Percentiles rank a stretch among this genome's conserved stretches.
phyloP scores from a whole-genome alignment of 2,888 invertebrate species.

The Synergus itoensis region DNA sequence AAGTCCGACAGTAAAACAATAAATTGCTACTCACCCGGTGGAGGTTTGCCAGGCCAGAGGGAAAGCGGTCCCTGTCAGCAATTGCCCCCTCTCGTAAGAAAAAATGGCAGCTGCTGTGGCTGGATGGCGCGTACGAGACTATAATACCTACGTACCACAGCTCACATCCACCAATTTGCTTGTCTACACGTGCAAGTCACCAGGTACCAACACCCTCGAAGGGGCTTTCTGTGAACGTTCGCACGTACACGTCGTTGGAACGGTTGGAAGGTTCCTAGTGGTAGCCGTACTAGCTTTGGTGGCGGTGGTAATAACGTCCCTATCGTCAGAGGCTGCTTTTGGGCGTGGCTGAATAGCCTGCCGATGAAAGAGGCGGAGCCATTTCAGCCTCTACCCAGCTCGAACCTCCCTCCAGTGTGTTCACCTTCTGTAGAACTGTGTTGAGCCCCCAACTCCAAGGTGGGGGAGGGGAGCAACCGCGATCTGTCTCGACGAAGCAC shows the following conservation, averaged over 20 bases:
- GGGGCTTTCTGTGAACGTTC: conserved; percentile 46
- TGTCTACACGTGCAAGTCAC: conserved; percentile 71
- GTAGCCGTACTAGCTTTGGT: conserved; percentile 43
- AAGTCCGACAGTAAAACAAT: conserved; percentile 73
- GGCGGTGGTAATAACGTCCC: conserved; percentile 46
- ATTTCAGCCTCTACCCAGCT: conserved; percentile 56
- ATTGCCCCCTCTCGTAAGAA: conserved; percentile 76
- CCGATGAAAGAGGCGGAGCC: conserved; percentile 55
- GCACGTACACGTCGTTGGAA: conserved; percentile 48
- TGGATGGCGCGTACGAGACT: conserved; percentile 77
- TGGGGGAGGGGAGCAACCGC: conserved; percentile 70
- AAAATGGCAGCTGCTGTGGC: conserved; percentile 80
- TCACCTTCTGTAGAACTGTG: conserved; percentile 29
- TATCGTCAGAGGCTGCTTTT: conserved; percentile 49
- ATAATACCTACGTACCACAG: conserved; percentile 57
- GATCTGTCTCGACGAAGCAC: conserved; percentile 74
- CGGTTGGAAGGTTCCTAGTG: conserved; percentile 44
- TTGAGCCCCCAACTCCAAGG: conserved; percentile 29
- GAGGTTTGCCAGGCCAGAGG: conserved; percentile 64
- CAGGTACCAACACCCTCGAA: conserved; percentile 60
- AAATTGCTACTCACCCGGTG: conserved; percentile 70
- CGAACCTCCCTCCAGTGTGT: conserved; percentile 43
- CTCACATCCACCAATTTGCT: conserved; percentile 59
- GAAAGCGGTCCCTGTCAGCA: conserved; percentile 76
- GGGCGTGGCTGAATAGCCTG: conserved; percentile 46